Evolutionary conservation across 2,113 vertebrate genomes (phyloP), one percentile per base, ranked within the genome.

Genomic region (Siphamia tubifer): DNA sequence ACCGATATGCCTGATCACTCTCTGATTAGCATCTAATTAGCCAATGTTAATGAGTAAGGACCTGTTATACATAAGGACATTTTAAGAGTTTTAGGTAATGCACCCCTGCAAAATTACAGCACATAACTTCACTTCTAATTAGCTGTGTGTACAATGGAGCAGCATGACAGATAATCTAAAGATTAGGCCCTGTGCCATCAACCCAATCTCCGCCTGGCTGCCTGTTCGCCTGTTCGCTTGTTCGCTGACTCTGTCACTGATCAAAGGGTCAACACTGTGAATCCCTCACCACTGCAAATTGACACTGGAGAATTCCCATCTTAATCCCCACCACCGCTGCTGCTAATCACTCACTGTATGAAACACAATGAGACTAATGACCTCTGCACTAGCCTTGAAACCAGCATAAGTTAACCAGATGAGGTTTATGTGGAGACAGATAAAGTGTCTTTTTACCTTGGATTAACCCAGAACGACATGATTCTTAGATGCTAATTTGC

Each of bases 111-210:
- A 81, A 67, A 57, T 21, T 64, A 49, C 43, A 45, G 57, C 45
- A 70, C 45, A 54, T 49, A 44, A 21, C 49, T 71, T 62, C 60
- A 25, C 52, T 68, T 81, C 77, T 81, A 83, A 89, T 84, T 81
- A 83, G 64, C 79, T 4, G 67, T 51, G 58, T 54, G 64, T 64
- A 48, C 32, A 35, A 32, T 58, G 65, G 51, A 78, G 71, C 68
- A 81, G 72, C 62, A 45, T 79, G 81, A 87, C 39, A 68, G 64
- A 68, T 87, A 87, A 87, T 89, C 79, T 74, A 42, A 48, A 74
- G 83, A 87, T 87, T 88, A 86, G 81, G 83, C 74, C 10, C 11
- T 15, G 47, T 40, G 77, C 84, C 84, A 86, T 72, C 72, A 48
- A 42, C 47, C 34, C 64, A 69, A 56, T 83, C 72, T 83, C 43